Evolutionary conservation across 1,140 invertebrate genomes (phyloP).

Genomic region (Atta texana): DNA sequence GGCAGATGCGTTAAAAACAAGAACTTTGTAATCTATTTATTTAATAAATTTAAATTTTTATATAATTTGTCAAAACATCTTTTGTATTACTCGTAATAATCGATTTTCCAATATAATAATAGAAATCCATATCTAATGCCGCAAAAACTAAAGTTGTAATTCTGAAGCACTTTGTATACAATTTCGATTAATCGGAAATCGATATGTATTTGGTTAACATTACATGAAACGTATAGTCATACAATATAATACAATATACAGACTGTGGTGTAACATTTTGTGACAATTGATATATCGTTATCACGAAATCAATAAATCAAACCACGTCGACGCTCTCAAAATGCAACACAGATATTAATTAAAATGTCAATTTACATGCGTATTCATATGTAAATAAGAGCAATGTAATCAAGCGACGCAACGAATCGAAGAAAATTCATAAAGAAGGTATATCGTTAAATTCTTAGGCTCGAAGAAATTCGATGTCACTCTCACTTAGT

Average conservation of each 20-base stretch:
- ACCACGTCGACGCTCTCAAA: conserved; percentile 5
- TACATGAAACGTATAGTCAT: conserved; percentile 2
- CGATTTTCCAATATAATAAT: not conserved
- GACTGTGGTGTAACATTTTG: conserved; percentile 24
- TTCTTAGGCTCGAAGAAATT: not conserved
- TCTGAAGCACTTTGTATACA: not conserved
- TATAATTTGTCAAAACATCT: not conserved
- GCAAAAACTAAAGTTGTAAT: not conserved
- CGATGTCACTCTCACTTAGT: not conserved
- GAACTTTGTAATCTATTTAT: not conserved
- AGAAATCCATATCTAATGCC: conserved; percentile 6
- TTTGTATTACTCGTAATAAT: not conserved
- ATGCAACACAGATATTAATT: conserved; percentile 36
- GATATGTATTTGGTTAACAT: conserved; percentile 39
- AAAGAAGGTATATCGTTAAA: not conserved
- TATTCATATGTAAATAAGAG: conserved; percentile 35
- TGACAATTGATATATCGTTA: conserved; percentile 46
- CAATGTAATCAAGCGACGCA: not conserved
- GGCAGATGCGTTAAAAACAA: not conserved
- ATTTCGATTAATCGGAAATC: conserved; percentile 34
- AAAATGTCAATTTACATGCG: conserved; percentile 42
- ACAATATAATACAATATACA: conserved; percentile 6
- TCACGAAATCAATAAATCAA: conserved; percentile 54
- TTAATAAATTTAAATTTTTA: conserved; percentile 11
- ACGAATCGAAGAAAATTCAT: conserved; percentile 24